Evolutionary conservation across 2,113 vertebrate species (phyloP), one percentile per base, ranked within the genome.

Genomic region (Cygnus buccinator): DNA sequence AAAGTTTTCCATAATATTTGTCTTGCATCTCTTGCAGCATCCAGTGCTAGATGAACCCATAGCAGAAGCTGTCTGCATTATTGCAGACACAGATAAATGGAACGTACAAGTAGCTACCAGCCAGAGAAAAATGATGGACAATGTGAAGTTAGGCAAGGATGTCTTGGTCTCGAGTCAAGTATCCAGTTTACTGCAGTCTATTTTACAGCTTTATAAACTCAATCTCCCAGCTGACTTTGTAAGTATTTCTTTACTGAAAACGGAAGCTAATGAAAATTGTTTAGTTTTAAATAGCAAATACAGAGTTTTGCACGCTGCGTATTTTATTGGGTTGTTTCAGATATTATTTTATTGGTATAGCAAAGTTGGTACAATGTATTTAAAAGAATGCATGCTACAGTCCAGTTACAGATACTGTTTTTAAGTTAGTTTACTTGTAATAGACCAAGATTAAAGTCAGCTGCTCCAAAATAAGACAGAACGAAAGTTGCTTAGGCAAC

Each of bases 1-100:
- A 7, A 76, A 70, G 7, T 31, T 14, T 67, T 31, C 21, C 7
- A 4, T 82, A 43, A 41, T 19, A 39, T 21, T 29, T 44, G 2
- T 72, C 46, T 86, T 95, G 8, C 93, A 48, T 97, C 67, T 90
- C 16, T 97, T 97, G 35, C 96, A 99, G 99, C 98, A 99, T 80
- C 99, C 99, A 5, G 98, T 99, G 43, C 97, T 99, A 41, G 99
- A 99, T 57, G 99, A 99, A 91, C 98, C 99, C 1, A 98, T 99
- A 35, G 98, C 98, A 3, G 99, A 99, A 96, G 98, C 99, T 3
- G 94, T 99, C 85, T 99, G 99, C 74, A 98, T 99, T 89, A 97
- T 99, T 63, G 99, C 99, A 65, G 98, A 99, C 95, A 98, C 98
- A 1, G 99, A 99, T 88, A 98, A 98, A 87, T 98, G 98, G 97